A percentile compares a stretch with the other conserved stretches of the same genome.
phyloP scores from a whole-genome alignment of 1,140 invertebrate genomes.

The Rhizoglyphus robini region DNA sequence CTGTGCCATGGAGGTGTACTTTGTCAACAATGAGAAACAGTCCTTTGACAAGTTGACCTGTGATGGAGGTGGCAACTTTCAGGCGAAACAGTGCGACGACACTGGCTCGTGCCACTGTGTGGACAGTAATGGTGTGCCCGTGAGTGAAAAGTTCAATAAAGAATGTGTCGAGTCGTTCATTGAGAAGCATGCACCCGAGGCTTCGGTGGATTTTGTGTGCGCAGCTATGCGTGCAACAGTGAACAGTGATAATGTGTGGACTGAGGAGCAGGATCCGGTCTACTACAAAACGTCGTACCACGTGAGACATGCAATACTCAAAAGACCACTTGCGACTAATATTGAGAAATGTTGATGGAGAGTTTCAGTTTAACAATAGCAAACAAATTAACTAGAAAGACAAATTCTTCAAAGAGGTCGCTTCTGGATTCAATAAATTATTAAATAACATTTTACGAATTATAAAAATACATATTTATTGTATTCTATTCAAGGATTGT shows the following conservation, averaged over 20 bases:
- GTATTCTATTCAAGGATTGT: too few species aligned
- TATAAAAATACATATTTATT: too few species aligned
- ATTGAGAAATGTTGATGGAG: too few species aligned
- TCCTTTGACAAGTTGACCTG: not conserved
- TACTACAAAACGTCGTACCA: too few species aligned
- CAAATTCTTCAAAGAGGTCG: too few species aligned
- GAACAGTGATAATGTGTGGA: not conserved
- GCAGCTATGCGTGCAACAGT: not conserved
- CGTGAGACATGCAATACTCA: too few species aligned
- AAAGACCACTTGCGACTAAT: too few species aligned
- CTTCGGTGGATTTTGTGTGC: not conserved
- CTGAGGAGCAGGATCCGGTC: not conserved
- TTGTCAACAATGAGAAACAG: not conserved
- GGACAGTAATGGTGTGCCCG: not conserved
- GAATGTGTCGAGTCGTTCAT: not conserved
- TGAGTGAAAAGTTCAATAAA: not conserved
- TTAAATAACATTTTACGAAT: too few species aligned
- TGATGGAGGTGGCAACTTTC: conserved; percentile 1
- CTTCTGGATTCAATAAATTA: too few species aligned
- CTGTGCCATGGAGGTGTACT: conserved; percentile 4
- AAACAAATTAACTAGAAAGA: too few species aligned
- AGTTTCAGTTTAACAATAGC: too few species aligned
- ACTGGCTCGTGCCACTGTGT: not conserved
- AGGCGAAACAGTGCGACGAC: not conserved
- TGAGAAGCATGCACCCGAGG: not conserved